phyloP scores from a whole-genome alignment of 2,113 vertebrate genomes.

The Sinocyclocheilus anshuiensis region DNA sequence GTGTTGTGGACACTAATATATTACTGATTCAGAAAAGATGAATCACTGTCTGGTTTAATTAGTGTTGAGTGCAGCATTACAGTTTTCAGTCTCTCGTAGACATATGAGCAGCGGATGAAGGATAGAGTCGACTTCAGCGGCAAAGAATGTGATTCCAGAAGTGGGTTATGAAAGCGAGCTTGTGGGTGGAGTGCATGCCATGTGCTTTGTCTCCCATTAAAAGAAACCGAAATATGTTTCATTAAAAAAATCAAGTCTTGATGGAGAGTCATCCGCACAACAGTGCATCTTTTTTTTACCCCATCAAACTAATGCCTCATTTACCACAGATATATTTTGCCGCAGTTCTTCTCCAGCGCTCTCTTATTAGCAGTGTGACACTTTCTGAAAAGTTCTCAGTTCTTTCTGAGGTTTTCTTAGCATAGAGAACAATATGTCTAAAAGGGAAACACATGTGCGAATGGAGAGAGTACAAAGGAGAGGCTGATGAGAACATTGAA shows the following conservation, averaged over 20 bases:
- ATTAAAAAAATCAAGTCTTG: conserved; percentile 54
- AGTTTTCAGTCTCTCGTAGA: neutral
- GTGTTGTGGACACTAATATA: neutral
- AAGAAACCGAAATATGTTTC: conserved; percentile 55
- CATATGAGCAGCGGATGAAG: conserved; percentile 21
- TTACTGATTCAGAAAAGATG: neutral
- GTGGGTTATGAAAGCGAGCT: conserved; percentile 44
- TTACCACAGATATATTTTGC: conserved; percentile 62
- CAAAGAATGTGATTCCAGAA: conserved; percentile 37
- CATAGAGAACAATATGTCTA: conserved; percentile 63
- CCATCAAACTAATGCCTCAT: conserved; percentile 54
- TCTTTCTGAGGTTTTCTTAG: conserved; percentile 64
- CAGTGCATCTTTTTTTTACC: conserved; percentile 10
- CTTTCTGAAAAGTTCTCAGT: conserved; percentile 67
- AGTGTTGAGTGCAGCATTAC: neutral
- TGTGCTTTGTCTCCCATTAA: conserved; percentile 35
- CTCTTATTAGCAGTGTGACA: conserved; percentile 66
- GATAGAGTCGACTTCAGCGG: conserved; percentile 45
- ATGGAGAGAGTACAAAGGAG: conserved; percentile 32
- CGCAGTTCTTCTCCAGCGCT: conserved; percentile 59
- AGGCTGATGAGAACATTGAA: neutral
- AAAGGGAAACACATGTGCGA: conserved; percentile 60
- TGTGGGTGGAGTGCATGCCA: conserved; percentile 25
- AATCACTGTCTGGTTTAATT: neutral
- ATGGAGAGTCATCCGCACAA: conserved; percentile 53